A percentile compares a stretch with the other conserved stretches of the same genome.
phyloP scores from a whole-genome alignment of 2,113 vertebrate genomes.

The Coryphaenoides rupestris region DNA sequence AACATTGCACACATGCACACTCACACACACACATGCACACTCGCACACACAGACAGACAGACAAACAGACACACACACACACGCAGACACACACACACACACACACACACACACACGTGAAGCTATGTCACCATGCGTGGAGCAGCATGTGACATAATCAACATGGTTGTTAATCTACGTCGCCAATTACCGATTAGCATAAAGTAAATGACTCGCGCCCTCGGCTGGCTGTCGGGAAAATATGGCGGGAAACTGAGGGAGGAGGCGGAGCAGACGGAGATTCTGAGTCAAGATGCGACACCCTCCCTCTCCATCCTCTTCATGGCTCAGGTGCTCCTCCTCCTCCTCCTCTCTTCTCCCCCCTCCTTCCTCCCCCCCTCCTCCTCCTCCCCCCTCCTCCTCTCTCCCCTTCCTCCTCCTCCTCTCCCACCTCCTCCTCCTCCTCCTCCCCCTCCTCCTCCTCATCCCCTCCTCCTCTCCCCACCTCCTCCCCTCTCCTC shows the following conservation, averaged over 20 bases:
- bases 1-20: too few relatives aligned
- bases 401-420: too few relatives aligned
- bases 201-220: neutral
- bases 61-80: slow-evolving; percentile 20
- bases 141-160: too few relatives aligned
- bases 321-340: slow-evolving; percentile 22
- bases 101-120: too few relatives aligned
- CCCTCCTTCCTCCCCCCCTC: too few relatives aligned
- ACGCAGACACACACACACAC: slow-evolving; percentile 3
- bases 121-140: too few relatives aligned
- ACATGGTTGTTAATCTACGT: slow-evolving; percentile 40
- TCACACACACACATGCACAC: neutral
- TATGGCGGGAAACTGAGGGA: neutral
- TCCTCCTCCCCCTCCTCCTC: too few relatives aligned
- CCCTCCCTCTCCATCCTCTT: slow-evolving; percentile 19
- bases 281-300: slow-evolving; percentile 26
- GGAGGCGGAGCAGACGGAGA: slow-evolving; percentile 21
- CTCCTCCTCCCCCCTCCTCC: too few relatives aligned
- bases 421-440: too few relatives aligned
- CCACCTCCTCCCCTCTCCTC: too few relatives aligned
- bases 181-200: slow-evolving; percentile 42
- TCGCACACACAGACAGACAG: slow-evolving; percentile 6
- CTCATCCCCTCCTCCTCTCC: too few relatives aligned
- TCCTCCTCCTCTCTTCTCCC: too few relatives aligned
- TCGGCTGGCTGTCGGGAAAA: slow-evolving; percentile 8